Evolutionary conservation across 1,140 invertebrate species (phyloP).

Genomic region (Lepidurus packardi): DNA sequence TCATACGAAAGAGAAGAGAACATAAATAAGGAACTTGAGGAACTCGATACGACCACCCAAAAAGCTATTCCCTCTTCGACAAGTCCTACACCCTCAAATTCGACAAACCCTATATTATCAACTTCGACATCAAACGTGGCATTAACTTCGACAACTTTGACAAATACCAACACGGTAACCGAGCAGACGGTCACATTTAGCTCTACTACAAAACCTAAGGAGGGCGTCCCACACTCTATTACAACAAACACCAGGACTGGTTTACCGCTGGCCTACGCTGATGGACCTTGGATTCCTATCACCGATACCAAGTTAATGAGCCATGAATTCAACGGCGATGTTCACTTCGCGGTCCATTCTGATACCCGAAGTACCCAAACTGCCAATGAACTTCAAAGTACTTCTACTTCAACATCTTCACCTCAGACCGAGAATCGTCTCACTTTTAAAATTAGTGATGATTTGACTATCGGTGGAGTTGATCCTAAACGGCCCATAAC

Average conservation of each 20-base stretch:
- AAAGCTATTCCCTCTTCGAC: neutral
- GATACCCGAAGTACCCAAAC: neutral
- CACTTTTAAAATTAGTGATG: neutral
- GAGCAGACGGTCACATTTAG: neutral
- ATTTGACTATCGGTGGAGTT: neutral
- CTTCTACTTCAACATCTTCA: neutral
- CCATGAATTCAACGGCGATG: neutral
- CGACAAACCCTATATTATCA: conserved; percentile 11
- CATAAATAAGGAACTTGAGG: neutral
- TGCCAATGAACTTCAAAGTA: neutral
- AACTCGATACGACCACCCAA: conserved; percentile 5
- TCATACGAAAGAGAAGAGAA: neutral
- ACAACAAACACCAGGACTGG: neutral
- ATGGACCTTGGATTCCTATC: conserved; percentile 7
- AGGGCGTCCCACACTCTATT: neutral
- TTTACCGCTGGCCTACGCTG: neutral
- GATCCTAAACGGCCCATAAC: neutral
- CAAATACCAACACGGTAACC: conserved; percentile 5
- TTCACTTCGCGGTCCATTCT: neutral
- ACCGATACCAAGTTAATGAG: neutral
- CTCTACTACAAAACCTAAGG: neutral
- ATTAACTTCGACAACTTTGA: conserved; percentile 15
- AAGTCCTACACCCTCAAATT: conserved; percentile 19
- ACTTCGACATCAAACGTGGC: conserved; percentile 23
- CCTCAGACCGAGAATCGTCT: neutral